Evolutionary conservation across 2,113 vertebrate species (phyloP), one percentile per base, ranked within the genome.

Genomic region (Petrocephalus zakoni): DNA sequence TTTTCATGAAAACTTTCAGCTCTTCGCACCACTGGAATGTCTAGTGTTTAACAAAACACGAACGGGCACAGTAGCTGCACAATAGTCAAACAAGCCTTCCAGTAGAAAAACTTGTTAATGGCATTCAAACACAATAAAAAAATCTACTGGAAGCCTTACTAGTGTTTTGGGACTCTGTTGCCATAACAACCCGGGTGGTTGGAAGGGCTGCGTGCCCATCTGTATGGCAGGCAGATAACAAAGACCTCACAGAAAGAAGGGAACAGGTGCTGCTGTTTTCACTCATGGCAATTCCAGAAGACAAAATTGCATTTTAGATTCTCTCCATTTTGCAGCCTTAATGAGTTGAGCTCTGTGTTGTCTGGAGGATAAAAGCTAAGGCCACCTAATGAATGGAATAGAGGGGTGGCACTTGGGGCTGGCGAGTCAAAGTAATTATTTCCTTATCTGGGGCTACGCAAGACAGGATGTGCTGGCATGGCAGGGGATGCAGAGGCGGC

Each of bases 341-440:
- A 89, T 92, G 88, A 89, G 55, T 25, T 47, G 75, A 90, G 88
- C 42, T 89, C 42, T 87, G 68, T 89, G 78, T 75, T 88, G 84
- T 91, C 53, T 90, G 89, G 78, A 90, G 87, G 68, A 88, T 85
- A 90, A 89, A 89, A 81, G 90, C 91, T 93, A 87, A 91, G 92
- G 10, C 85, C 87, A 85, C 85, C 85, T 90, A 94, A 93, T 91
- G 92, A 93, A 90, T 89, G 88, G 91, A 85, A 88, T 87, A 7
- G 85, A 90, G 47, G 78, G n/a, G 56, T 90, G 64, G 78, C 55
- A 92, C 90, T 88, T 88, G 91, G 86, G 91, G 89, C 91, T 90
- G 88, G 72, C 21, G 93, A 91, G 52, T 84, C 25, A 91, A 94
- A 93, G 92, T 92, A 93, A 95, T 95, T 94, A 94, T 89, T 91